phyloP scores from a whole-genome alignment of 2,888 invertebrate species.

The Abscondita cerata region DNA sequence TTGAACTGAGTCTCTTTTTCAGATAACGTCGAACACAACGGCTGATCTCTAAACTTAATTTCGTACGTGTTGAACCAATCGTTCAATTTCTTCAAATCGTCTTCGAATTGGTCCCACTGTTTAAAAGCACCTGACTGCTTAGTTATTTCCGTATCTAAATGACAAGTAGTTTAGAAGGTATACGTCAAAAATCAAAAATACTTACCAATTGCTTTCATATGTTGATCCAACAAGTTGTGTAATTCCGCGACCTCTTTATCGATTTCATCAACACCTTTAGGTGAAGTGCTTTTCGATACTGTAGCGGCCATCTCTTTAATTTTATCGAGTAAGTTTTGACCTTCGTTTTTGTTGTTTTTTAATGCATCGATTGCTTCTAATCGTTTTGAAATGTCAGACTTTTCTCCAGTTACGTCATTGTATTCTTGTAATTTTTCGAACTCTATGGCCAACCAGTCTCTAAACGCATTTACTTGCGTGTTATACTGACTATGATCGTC shows the following conservation, averaged over 20 bases:
- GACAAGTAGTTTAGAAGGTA: slow-evolving; percentile 15
- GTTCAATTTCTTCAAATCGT: slow-evolving; percentile 77
- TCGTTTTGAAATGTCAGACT: slow-evolving; percentile 78
- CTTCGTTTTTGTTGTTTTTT: slow-evolving; percentile 71
- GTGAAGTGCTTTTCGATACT: slow-evolving; percentile 81
- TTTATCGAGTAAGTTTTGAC: slow-evolving; percentile 70
- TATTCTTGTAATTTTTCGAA: slow-evolving; percentile 81
- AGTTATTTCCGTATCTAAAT: slow-evolving; percentile 67
- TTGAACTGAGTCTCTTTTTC: slow-evolving; percentile 82
- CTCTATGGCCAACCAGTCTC: slow-evolving; percentile 82
- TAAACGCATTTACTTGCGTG: slow-evolving; percentile 75
- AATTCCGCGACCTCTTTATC: slow-evolving; percentile 76
- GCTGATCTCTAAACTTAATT: slow-evolving; percentile 84
- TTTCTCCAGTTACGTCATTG: slow-evolving; percentile 85
- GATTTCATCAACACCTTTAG: slow-evolving; percentile 76
- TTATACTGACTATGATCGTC: slow-evolving; percentile 85
- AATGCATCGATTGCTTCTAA: slow-evolving; percentile 70
- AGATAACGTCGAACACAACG: slow-evolving; percentile 77
- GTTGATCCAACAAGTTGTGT: slow-evolving; percentile 70
- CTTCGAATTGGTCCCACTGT: slow-evolving; percentile 90
- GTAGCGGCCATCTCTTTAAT: slow-evolving; percentile 70
- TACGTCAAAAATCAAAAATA: slow-evolving; percentile 16
- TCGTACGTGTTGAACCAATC: slow-evolving; percentile 89
- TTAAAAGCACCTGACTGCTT: slow-evolving; percentile 77
- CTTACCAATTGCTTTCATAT: slow-evolving; percentile 69